Percentiles rank a stretch among this genome's conserved stretches.
Conservation (phyloP, 2,113 vertebrate genomes). For the Lasiurus borealis region DNA sequence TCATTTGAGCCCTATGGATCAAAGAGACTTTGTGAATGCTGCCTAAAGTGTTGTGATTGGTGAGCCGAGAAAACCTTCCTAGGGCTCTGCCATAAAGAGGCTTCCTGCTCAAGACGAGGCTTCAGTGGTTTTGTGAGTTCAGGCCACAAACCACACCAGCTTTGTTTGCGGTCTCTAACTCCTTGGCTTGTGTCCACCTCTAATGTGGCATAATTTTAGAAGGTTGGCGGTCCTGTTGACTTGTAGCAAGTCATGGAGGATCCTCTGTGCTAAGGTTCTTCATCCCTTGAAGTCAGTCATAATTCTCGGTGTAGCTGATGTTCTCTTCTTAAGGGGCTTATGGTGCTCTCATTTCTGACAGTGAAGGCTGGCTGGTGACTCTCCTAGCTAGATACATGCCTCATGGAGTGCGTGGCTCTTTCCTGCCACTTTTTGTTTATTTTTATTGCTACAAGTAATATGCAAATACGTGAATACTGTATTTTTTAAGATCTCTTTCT, state of each 20-base stretch:
- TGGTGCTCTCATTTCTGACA: not conserved
- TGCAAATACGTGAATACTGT: not conserved
- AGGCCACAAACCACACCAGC: rapidly evolving
- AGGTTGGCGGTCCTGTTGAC: not conserved
- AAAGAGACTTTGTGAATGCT: not conserved
- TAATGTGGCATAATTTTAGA: not conserved
- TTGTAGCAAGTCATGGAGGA: not conserved
- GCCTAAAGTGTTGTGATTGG: not conserved
- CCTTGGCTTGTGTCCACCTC: not conserved
- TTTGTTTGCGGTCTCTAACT: not conserved
- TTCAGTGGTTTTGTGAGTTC: not conserved
- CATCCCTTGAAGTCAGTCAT: not conserved
- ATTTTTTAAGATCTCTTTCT: not conserved
- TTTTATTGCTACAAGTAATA: not conserved
- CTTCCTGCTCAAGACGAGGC: not conserved
- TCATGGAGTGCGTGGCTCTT: not conserved
- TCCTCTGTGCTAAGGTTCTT: not conserved
- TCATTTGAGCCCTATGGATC: not conserved
- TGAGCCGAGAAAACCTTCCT: not conserved
- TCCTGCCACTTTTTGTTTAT: not conserved
- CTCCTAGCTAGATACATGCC: not conserved
- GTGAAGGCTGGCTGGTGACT: not conserved
- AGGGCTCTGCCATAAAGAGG: not conserved
- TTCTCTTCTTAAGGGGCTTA: not conserved
- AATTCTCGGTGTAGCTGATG: not conserved